Percentiles rank a stretch among this genome's conserved stretches.
Conservation (phyloP, 2,888 invertebrate species). For the Hypercompe scribonia region DNA sequence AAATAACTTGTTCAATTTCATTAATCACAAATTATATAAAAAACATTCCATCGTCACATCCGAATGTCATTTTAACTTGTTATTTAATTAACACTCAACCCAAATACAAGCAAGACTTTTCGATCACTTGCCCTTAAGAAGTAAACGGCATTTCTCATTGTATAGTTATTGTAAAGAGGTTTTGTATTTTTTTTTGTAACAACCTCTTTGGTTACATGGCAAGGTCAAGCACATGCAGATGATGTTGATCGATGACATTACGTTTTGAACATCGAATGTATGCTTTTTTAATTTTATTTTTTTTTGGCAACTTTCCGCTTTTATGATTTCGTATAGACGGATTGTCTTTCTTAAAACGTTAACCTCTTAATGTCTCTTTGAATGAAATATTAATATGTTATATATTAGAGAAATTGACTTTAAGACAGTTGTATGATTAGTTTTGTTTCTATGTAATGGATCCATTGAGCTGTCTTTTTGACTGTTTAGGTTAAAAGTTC, state of each 20-base stretch:
- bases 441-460: slow-evolving; percentile 4
- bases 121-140: slow-evolving; percentile 55
- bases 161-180: slow-evolving; percentile 55
- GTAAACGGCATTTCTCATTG: slow-evolving; percentile 60
- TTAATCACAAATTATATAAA: neutral
- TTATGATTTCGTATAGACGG: slow-evolving; percentile 8
- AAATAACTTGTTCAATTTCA: neutral
- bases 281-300: slow-evolving; percentile 1
- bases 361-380: neutral
- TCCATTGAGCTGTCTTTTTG: neutral
- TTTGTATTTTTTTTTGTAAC: slow-evolving; percentile 54
- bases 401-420: neutral
- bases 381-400: neutral
- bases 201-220: slow-evolving; percentile 51
- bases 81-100: neutral
- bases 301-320: slow-evolving; percentile 16
- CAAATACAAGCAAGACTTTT: neutral
- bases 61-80: too few species aligned
- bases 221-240: slow-evolving; percentile 59
- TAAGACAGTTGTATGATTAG: neutral
- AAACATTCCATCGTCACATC: too few species aligned
- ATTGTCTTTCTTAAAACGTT: neutral
- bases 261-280: slow-evolving; percentile 44
- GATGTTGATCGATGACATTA: slow-evolving; percentile 67
- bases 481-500: neutral